phyloP scores from a whole-genome alignment of 2,797 vertebrate species.

The Schizothorax lantsangensis region DNA sequence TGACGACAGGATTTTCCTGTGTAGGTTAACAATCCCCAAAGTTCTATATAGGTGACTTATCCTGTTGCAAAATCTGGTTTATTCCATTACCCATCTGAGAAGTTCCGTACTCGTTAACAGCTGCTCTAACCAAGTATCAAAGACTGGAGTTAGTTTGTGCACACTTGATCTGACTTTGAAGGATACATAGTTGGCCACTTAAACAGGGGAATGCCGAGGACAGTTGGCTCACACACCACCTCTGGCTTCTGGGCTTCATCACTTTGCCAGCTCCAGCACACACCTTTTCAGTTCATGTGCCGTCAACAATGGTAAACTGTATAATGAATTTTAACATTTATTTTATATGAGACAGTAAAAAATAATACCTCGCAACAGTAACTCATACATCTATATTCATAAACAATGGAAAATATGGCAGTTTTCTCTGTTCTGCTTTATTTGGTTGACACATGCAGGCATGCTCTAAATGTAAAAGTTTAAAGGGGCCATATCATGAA shows the following conservation, averaged over 20 bases:
- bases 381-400: not conserved
- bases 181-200: slow-evolving; percentile 7
- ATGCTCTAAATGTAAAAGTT: not conserved
- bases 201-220: slow-evolving; percentile 1
- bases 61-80: not conserved
- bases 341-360: not conserved
- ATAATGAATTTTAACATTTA: not conserved
- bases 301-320: not conserved
- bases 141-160: not conserved
- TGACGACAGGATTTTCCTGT: not conserved
- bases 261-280: not conserved
- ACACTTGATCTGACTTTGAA: slow-evolving; percentile 2
- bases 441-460: not conserved
- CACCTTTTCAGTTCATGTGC: slow-evolving; percentile 20
- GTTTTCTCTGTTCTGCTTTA: not conserved
- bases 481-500: too few species aligned
- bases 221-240: slow-evolving; percentile 11
- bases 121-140: not conserved
- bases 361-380: not conserved
- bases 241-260: slow-evolving; percentile 9
- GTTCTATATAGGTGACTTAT: not conserved
- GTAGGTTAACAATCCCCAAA: not conserved
- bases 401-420: not conserved
- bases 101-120: not conserved
- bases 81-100: not conserved